Conservation (phyloP, 2,888 invertebrate genomes). For the Harpalus rufipes region DNA sequence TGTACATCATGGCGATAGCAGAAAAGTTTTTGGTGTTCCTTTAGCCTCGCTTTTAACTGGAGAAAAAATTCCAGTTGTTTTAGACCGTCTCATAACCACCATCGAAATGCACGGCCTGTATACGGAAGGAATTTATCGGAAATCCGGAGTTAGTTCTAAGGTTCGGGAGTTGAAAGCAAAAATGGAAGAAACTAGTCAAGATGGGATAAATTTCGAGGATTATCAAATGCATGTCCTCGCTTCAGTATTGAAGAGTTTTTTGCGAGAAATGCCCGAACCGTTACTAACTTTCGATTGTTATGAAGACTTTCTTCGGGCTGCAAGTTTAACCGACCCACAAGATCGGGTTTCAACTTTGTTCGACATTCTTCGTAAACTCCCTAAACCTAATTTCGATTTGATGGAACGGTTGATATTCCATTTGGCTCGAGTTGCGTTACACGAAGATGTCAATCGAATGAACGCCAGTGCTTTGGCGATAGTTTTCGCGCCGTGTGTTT, state of each 20-base stretch:
- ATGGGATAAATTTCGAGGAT: constrained; percentile 85
- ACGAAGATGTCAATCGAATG: constrained; percentile 95
- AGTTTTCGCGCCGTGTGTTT: constrained; percentile 96
- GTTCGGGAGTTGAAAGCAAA: constrained; percentile 87
- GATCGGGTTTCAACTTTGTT: constrained; percentile 92
- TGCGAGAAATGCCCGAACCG: constrained; percentile 96
- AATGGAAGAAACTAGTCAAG: constrained; percentile 87
- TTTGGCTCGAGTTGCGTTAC: constrained; percentile 91
- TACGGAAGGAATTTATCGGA: constrained; percentile 95
- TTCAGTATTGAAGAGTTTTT: constrained; percentile 92
- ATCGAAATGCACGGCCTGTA: constrained; percentile 96
- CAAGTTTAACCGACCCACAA: constrained; percentile 88
- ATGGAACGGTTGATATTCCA: constrained; percentile 96
- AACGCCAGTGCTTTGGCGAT: constrained; percentile 94
- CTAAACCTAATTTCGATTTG: constrained; percentile 92
- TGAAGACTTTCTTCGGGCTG: constrained; percentile 94
- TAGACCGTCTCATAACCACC: constrained; percentile 91
- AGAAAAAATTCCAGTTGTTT: constrained; percentile 91
- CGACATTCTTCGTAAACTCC: constrained; percentile 92
- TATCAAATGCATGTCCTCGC: constrained; percentile 94
- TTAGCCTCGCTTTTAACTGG: constrained; percentile 86
- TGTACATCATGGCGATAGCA: constrained; percentile 76
- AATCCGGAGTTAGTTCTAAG: constrained; percentile 92
- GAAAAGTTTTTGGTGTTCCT: constrained; percentile 90
- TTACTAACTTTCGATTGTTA: constrained; percentile 95